Base-by-base conservation (phyloP, 2,888 invertebrate genomes). In the Morpho achilles region DNA sequence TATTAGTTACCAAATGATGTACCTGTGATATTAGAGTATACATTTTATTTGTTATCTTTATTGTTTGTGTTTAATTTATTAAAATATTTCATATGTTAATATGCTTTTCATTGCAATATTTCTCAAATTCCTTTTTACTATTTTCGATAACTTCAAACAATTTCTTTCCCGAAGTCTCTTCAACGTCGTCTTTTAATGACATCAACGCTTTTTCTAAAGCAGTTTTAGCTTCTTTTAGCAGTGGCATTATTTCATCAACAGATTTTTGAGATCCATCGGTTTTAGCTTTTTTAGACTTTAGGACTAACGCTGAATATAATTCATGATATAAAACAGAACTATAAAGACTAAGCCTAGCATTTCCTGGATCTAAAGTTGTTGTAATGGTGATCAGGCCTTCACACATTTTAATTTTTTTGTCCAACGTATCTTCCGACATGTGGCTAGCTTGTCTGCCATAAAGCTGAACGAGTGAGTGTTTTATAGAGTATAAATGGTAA, bases 401-500 rank as follows among this genome's bases (percentile, higher is more conserved):
- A 66, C 95, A 95, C 82, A 95, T 93, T 63, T 91, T 90, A 2
- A 93, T 84, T 79, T 97, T 96, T 66, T 91, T 93, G 8, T 92
- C 89, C 54, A 94, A 77, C 54, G 93, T 87, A 52, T 94, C 93
- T 54, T 92, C 91, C 3, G 92, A 91, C 45, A 93, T 85, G 65
- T 93, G 93, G 32, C 93, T 94, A 47, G 91, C 84, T 63, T 95
- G 94, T 64, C 94, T 92, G 7, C 96, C 96, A 74, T 95, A 95
- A 53, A 97, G 77, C 75, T 97, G 97, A 54, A 97, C 91, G 41
- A 97, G 82, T 0, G 96, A 95, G 80, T 97, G 97, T 69, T 95
- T 95, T 7, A 96, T 92, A 0, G 95, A 93, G 71, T 96, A 96
- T 66, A 95, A 91, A 69, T 96, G 96, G 76, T 96, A 97, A 82